These are phyloP conservation scores for Leptinotarsa rubiginosa DNA, from an alignment of 2,888 invertebrate genomes.

Conservation along the genomic window DNA sequence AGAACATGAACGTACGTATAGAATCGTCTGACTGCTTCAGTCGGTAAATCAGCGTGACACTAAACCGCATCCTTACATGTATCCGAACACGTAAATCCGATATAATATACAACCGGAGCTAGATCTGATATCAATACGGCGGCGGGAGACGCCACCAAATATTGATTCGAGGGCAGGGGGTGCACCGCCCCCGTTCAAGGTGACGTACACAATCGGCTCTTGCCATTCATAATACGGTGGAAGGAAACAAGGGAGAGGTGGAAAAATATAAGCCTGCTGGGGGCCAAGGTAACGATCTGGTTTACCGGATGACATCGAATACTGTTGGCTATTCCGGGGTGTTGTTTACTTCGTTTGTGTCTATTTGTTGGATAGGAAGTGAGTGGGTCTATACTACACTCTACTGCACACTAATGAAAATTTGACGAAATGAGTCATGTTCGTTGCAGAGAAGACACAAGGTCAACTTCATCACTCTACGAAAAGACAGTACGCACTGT, in stretches of 20 bases:
- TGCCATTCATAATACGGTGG: conserved; percentile 14
- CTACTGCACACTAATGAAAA: no score
- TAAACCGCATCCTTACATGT: conserved; percentile 60
- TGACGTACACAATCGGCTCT: conserved; percentile 56
- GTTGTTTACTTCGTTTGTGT: neutral
- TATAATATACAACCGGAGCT: conserved; percentile 62
- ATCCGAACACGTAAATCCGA: conserved; percentile 62
- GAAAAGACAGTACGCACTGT: no score
- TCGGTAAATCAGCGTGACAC: conserved; percentile 56
- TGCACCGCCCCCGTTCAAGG: conserved; percentile 34
- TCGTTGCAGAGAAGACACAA: no score
- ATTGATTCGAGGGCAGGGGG: conserved; percentile 54
- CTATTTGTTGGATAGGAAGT: no score
- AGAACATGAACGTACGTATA: conserved; percentile 1
- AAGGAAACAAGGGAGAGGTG: conserved; percentile 9
- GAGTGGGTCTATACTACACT: no score
- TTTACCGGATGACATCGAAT: conserved; percentile 2
- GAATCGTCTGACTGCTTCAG: conserved; percentile 35
- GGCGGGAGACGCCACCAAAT: conserved; percentile 58
- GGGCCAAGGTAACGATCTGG: neutral
- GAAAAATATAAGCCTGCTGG: conserved; percentile 7
- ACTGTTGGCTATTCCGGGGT: neutral
- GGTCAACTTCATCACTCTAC: no score
- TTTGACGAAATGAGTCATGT: no score
- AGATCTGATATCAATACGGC: conserved; percentile 61